A percentile compares a stretch with the other conserved stretches of the same genome.
phyloP scores from a whole-genome alignment of 2,113 vertebrate species.

The Falcunculus frontatus region DNA sequence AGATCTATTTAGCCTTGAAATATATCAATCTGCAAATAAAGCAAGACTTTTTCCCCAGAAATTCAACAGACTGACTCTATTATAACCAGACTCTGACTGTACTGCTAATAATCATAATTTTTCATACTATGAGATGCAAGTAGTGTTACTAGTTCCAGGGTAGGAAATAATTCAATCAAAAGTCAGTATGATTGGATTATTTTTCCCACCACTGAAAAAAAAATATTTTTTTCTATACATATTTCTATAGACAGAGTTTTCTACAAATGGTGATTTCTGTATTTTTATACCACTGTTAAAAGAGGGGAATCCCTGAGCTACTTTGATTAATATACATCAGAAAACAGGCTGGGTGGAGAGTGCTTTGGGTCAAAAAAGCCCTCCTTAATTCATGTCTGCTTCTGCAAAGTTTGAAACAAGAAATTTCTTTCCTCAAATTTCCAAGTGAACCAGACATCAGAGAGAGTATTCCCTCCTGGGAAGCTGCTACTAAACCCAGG shows the following conservation, averaged over 20 bases:
- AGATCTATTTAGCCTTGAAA: background rate
- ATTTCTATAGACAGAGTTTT: background rate
- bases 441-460: constrained; percentile 3
- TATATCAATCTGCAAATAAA: background rate
- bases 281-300: background rate
- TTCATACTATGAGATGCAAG: background rate
- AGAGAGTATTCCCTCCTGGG: background rate
- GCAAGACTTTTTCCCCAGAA: background rate
- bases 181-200: background rate
- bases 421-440: constrained; percentile 23
- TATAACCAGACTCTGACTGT: background rate
- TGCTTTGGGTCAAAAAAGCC: background rate
- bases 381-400: background rate
- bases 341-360: background rate
- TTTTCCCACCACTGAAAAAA: background rate
- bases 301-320: background rate
- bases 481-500: constrained; percentile 9
- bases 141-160: background rate
- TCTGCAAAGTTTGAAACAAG: background rate
- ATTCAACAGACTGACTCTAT: background rate
- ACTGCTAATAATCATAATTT: background rate
- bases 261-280: background rate
- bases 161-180: background rate
- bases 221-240: background rate
- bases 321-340: background rate